Percentiles rank a stretch among this genome's conserved stretches.
Conservation (phyloP, 2,113 vertebrate genomes). For the Butorides virescens region DNA sequence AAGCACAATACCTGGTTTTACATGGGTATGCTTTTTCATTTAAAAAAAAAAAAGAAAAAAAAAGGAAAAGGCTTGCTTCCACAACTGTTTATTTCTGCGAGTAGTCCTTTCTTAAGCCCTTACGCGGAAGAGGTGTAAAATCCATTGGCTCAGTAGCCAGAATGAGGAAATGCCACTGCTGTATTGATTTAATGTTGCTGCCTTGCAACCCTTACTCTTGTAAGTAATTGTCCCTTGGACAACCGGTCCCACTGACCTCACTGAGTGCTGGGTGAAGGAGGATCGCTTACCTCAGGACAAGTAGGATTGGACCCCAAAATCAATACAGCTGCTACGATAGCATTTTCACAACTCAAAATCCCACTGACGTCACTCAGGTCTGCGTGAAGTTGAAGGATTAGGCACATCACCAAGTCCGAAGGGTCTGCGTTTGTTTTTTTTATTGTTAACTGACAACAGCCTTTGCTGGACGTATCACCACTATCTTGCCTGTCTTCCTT, state of each 20-base stretch:
- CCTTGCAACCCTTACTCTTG: neutral
- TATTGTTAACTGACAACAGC: neutral
- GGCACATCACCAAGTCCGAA: neutral
- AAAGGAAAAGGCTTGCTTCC: neutral
- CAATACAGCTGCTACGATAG: neutral
- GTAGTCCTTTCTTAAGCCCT: neutral
- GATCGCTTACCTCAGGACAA: neutral
- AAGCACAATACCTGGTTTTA: slow-evolving; percentile 35
- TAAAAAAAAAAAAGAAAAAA: neutral
- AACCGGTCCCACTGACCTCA: neutral
- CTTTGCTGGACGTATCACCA: accelerated
- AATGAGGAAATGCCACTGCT: neutral
- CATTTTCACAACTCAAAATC: neutral
- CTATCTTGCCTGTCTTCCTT: neutral
- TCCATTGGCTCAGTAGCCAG: neutral
- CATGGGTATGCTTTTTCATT: neutral
- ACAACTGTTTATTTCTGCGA: neutral
- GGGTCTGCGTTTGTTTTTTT: neutral
- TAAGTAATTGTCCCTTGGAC: neutral
- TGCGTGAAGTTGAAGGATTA: neutral
- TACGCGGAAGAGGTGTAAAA: neutral
- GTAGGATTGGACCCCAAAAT: neutral
- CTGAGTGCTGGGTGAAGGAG: neutral
- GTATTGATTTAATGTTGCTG: neutral
- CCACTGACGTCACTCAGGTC: neutral